Evolutionary conservation across 2,888 invertebrate species (phyloP).

Genomic region (Callyntrura sp.): DNA sequence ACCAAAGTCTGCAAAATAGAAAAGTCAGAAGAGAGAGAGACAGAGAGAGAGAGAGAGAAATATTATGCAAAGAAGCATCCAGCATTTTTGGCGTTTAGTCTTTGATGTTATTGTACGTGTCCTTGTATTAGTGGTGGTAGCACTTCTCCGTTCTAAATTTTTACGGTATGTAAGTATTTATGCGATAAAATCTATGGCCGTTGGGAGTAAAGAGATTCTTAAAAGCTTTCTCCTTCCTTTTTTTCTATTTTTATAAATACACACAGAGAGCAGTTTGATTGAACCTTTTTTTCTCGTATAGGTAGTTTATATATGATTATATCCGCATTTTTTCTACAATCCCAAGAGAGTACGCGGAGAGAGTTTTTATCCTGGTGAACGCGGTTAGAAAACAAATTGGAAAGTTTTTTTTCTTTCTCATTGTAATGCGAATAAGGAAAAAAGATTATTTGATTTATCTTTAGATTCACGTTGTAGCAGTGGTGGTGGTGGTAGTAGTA

Average conservation of each 20-base stretch:
- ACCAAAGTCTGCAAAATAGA: background rate
- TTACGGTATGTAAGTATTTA: constrained; percentile 34
- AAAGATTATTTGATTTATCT: constrained; percentile 79
- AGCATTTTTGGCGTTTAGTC: constrained; percentile 42
- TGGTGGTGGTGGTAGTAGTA: no score
- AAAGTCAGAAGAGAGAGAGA: background rate
- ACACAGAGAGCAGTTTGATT: constrained; percentile 35
- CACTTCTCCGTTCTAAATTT: constrained; percentile 12
- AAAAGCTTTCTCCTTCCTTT: constrained; percentile 38
- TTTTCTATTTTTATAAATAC: constrained; percentile 1
- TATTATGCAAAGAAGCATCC: constrained; percentile 55
- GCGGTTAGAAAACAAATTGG: constrained; percentile 74
- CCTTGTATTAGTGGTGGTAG: constrained; percentile 30
- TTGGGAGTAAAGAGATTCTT: constrained; percentile 55
- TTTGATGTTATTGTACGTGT: constrained; percentile 19
- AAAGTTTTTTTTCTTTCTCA: constrained; percentile 55
- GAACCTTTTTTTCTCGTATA: constrained; percentile 37
- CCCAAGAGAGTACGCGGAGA: constrained; percentile 51
- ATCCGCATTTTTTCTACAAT: constrained; percentile 55
- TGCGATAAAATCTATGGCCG: constrained; percentile 63
- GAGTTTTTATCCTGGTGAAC: constrained; percentile 61
- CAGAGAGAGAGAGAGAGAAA: constrained; percentile 3
- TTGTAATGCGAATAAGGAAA: constrained; percentile 71
- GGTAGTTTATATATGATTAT: constrained; percentile 42
- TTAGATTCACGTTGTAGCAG: constrained; percentile 28